Evolutionary conservation across 2,113 vertebrate species (phyloP).

Genomic region (Peucedramus taeniatus): DNA sequence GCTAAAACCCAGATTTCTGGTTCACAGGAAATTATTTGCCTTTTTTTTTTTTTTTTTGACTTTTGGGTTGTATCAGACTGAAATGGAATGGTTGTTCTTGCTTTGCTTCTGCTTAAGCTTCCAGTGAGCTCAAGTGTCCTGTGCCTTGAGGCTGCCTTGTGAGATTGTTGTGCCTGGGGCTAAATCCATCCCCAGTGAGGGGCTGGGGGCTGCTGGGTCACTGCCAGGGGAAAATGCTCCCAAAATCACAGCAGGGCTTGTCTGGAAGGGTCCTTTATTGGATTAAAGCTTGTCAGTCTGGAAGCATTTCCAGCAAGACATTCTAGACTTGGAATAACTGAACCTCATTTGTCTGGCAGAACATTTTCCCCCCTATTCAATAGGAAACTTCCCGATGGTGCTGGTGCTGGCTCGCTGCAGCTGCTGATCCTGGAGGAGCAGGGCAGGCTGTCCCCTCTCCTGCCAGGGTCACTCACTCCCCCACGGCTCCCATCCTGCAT

Average conservation of each 20-base stretch:
- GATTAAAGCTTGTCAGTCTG: background rate
- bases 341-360: background rate
- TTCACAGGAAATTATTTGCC: slow-evolving; percentile 21
- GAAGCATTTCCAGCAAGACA: background rate
- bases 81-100: background rate
- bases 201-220: background rate
- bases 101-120: background rate
- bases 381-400: background rate
- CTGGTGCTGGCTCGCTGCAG: background rate
- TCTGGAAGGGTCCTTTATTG: background rate
- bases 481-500: background rate
- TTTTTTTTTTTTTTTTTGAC: background rate
- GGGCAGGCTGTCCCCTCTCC: background rate
- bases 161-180: background rate
- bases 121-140: background rate
- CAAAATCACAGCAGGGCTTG: background rate
- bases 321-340: background rate
- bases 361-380: background rate
- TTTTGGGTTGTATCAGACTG: background rate
- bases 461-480: background rate
- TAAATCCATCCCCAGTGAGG: background rate
- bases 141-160: background rate
- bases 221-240: background rate
- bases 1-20: background rate
- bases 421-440: background rate